Base-by-base conservation (phyloP, 2,113 vertebrate genomes). In the Dipodomys ordii region DNA sequence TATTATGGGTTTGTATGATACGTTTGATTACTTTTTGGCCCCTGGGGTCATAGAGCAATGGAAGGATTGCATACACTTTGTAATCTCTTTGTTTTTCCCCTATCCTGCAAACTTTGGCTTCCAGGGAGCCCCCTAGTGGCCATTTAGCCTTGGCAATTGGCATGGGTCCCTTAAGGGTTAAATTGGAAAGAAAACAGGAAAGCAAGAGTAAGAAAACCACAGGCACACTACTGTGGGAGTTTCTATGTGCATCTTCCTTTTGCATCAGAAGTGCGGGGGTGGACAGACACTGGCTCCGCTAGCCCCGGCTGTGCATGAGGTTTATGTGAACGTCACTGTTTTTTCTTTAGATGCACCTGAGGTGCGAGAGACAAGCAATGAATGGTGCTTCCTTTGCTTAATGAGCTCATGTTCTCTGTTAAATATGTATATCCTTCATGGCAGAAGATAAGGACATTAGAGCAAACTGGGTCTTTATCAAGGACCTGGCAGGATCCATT, bases 161-260 rank as follows among this genome's bases (percentile, higher is more conserved):
- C 15, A 18, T 82, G 20, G 71, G 18, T 78, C 60, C 10, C 16
- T 68, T 0, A 35, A 49, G 22, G 27, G 19, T 19, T 25, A 71
- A 79, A 65, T n/a, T 46, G 15, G 20, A 90, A 44, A 80, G 64
- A 81, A 64, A 94, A 82, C 18, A 23, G n/a, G 25, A 87, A 87
- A 78, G 64, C 23, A 92, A 84, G 88, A 84, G 81, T 57, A 23
- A 87, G 65, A n/a, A 87, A 60, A 49, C 28, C 2, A 15, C 7
- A 53, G 28, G 81, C 7, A 16, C 1, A 69, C 23, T 28, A 35
- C 18, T 64, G 87, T 20, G 67, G 60, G 46, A 46, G 16, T 15
- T 73, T 62, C 64, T 72, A 67, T 4, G 2, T 88, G 44, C 13
- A 71, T 84, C 39, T 84, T 84, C 12, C 69, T 81, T 94, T 57